Evolutionary conservation across 1,140 invertebrate genomes (phyloP).

Genomic region (Acyrthosiphon pisum): DNA sequence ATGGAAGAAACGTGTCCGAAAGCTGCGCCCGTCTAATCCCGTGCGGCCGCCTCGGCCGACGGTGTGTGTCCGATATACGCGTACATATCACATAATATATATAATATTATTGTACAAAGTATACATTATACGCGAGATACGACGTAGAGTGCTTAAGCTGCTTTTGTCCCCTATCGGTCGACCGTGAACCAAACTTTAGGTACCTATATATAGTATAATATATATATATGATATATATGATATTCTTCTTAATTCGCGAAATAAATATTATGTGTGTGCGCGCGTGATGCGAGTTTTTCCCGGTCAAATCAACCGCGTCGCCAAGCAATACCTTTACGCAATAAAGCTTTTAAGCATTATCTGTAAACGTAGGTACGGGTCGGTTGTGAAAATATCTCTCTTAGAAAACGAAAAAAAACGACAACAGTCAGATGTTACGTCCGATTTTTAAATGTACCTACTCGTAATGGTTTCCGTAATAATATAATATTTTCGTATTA

Average conservation of each 20-base stretch:
- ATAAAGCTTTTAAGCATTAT: slow-evolving; percentile 17
- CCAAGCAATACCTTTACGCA: not conserved
- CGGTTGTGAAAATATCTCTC: not conserved
- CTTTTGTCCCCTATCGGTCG: slow-evolving; percentile 51
- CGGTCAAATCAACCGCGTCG: slow-evolving; percentile 29
- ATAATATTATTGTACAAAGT: not conserved
- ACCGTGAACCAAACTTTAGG: slow-evolving; percentile 7
- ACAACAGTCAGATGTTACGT: not conserved
- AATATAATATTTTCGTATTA: too few relatives aligned
- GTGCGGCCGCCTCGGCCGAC: too few relatives aligned
- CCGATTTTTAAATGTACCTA: not conserved
- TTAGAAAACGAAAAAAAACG: not conserved
- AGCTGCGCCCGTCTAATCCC: not conserved
- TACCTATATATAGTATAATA: not conserved
- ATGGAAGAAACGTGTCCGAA: slow-evolving; percentile 50
- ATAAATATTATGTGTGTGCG: slow-evolving; percentile 20
- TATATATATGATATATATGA: slow-evolving; percentile 25
- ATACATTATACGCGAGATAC: not conserved
- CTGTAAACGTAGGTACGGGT: not conserved
- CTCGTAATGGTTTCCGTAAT: not conserved
- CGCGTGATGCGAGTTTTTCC: slow-evolving; percentile 37
- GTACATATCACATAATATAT: not conserved
- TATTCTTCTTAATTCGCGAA: slow-evolving; percentile 47
- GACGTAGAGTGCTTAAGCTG: slow-evolving; percentile 31
- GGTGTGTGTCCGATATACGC: not conserved